Conservation (phyloP, 2,113 vertebrate species). For the Rhea pennata region DNA sequence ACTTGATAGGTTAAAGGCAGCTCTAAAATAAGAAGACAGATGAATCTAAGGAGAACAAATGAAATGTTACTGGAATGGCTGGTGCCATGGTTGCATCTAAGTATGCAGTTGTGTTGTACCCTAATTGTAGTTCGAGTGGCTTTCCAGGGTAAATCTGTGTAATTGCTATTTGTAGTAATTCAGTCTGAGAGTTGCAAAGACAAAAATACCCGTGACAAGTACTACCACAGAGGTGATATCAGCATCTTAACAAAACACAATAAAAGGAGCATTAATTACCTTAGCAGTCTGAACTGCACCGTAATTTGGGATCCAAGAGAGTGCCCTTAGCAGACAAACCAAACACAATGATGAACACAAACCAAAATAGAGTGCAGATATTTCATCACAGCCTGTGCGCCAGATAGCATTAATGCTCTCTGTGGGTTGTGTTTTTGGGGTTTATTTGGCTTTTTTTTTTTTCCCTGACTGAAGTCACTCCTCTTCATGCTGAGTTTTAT, state of each 20-base stretch:
- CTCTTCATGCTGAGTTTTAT: background rate
- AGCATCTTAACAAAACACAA: background rate
- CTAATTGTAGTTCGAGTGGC: background rate
- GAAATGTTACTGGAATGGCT: background rate
- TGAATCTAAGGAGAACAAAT: background rate
- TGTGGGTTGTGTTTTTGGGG: background rate
- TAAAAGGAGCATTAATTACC: background rate
- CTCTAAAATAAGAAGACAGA: background rate
- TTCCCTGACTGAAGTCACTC: background rate
- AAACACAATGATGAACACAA: background rate
- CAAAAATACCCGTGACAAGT: background rate
- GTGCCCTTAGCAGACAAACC: background rate
- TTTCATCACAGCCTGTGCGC: background rate
- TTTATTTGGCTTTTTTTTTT: background rate
- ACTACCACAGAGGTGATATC: background rate
- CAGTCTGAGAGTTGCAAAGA: background rate
- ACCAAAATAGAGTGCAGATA: accelerated
- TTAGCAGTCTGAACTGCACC: background rate
- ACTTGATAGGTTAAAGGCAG: background rate
- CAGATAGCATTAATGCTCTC: background rate
- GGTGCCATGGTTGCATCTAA: background rate
- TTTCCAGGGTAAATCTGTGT: background rate
- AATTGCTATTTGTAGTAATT: background rate
- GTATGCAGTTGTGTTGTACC: background rate
- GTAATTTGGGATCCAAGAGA: background rate